Evolutionary conservation across 2,797 vertebrate species (phyloP).

Genomic region (Falco concolor): DNA sequence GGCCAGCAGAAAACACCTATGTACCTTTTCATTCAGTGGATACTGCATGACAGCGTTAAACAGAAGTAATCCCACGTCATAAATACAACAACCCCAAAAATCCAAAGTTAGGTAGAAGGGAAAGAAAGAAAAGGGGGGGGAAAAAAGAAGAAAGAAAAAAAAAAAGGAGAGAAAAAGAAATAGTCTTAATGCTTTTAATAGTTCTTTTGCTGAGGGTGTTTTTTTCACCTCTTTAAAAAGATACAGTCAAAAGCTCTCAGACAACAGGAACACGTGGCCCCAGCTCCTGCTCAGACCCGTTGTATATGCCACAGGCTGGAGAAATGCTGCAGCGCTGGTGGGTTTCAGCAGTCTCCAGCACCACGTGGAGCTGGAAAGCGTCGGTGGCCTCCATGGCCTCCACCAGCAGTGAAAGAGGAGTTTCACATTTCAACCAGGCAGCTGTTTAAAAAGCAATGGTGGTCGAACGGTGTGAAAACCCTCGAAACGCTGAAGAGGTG

Average conservation of each 20-base stretch:
- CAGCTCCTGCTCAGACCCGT: not conserved
- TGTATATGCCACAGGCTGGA: not conserved
- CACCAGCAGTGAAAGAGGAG: not conserved
- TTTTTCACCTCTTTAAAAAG: conserved; percentile 47
- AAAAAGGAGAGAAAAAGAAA: not conserved
- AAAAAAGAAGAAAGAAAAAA: rapidly evolving
- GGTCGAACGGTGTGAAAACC: not conserved
- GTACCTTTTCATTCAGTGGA: conserved; percentile 68
- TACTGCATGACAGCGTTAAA: conserved; percentile 51
- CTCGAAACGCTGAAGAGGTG: not conserved
- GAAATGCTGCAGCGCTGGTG: not conserved
- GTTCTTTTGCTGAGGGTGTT: conserved; percentile 39
- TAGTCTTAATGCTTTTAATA: conserved; percentile 52
- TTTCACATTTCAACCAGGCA: not conserved
- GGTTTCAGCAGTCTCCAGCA: not conserved
- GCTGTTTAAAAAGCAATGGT: not conserved
- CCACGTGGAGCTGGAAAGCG: not conserved
- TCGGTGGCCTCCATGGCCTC: not conserved
- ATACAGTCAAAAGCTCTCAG: conserved; percentile 32
- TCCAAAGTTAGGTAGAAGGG: not conserved
- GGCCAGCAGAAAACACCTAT: conserved; percentile 18
- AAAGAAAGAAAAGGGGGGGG: not conserved
- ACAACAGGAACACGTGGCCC: not conserved
- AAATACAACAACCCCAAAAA: conserved; percentile 60
- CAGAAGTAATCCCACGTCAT: conserved; percentile 38